These are phyloP conservation scores for Melinopterus prodromus DNA, from an alignment of 2,888 invertebrate species.

Conservation along the genomic window DNA sequence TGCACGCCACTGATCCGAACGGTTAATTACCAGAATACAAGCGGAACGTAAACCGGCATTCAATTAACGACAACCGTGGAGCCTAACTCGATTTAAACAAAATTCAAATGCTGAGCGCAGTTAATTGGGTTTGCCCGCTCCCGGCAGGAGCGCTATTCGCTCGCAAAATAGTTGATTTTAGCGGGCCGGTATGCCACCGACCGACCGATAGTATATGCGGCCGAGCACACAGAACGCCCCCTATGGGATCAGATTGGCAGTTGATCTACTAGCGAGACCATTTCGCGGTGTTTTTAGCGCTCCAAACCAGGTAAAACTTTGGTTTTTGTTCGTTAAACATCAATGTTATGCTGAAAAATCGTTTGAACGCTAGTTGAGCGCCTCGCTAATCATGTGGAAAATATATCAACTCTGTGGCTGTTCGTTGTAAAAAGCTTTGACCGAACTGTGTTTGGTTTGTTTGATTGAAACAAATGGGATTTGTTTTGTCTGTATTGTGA, in stretches of 20 bases:
- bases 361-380: neutral
- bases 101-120: neutral
- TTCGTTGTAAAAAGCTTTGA: neutral
- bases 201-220: neutral
- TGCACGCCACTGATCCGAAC: neutral
- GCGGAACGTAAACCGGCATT: neutral
- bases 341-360: neutral
- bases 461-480: neutral
- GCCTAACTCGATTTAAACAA: constrained; percentile 4
- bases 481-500: no score
- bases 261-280: neutral
- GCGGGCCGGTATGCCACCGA: neutral
- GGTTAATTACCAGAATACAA: neutral
- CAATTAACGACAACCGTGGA: constrained; percentile 4
- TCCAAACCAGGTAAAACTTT: neutral
- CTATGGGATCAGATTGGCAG: neutral
- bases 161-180: neutral
- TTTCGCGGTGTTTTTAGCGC: neutral
- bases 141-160: neutral
- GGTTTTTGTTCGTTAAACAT: neutral
- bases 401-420: neutral
- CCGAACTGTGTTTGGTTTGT: neutral
- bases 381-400: neutral
- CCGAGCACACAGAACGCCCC: neutral
- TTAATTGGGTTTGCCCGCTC: neutral